phyloP scores from a whole-genome alignment of 2,888 invertebrate genomes.

The Tricholauxania praeusta region DNA sequence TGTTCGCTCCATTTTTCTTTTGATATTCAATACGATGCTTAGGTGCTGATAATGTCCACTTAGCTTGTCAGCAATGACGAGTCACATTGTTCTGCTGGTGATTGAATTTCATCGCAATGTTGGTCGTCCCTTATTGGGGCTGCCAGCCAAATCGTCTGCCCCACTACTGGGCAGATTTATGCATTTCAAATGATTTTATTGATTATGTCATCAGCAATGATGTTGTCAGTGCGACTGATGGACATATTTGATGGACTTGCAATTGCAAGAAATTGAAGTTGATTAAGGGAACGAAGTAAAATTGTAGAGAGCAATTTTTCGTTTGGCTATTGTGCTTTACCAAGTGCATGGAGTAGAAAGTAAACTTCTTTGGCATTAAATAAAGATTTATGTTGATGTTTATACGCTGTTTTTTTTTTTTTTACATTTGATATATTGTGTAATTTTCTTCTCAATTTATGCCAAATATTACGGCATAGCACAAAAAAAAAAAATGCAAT shows the following conservation, averaged over 20 bases:
- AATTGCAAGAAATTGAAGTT: neutral
- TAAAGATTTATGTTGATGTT: too few species aligned
- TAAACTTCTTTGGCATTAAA: too few species aligned
- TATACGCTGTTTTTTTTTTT: too few species aligned
- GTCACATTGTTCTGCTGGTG: neutral
- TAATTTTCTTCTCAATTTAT: too few species aligned
- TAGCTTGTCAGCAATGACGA: neutral
- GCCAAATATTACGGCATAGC: too few species aligned
- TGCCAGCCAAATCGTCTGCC: neutral
- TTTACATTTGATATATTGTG: too few species aligned
- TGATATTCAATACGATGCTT: too few species aligned
- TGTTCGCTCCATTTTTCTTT: too few species aligned
- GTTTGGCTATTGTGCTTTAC: too few species aligned
- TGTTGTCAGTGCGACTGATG: slow-evolving; percentile 11
- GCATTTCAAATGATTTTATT: slow-evolving; percentile 14
- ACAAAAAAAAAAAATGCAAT: too few species aligned
- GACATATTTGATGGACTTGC: neutral
- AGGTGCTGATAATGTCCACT: slow-evolving; percentile 14
- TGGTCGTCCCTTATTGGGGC: neutral
- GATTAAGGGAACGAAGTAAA: neutral
- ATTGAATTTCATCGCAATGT: neutral
- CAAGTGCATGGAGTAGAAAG: too few species aligned
- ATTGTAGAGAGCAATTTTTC: too few species aligned
- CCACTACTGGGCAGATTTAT: slow-evolving; percentile 2
- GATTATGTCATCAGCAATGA: slow-evolving; percentile 16